Evolutionary conservation across 2,797 vertebrate genomes (phyloP).

Genomic region (Neosilurus hyrtlii): DNA sequence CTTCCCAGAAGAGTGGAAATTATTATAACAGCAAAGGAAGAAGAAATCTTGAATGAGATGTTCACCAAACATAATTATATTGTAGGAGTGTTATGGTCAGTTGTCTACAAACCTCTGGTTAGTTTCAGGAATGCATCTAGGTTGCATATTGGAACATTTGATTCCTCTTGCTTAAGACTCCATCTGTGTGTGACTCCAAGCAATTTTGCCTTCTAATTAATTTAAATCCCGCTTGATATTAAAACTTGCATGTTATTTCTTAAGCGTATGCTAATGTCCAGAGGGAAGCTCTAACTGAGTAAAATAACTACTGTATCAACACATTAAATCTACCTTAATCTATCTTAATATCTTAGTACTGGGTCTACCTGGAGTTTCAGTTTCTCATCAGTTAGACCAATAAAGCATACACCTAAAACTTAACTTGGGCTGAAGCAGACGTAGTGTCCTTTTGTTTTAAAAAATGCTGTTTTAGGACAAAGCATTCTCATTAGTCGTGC

Average conservation of each 20-base stretch:
- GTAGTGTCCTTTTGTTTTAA: slow-evolving; percentile 35
- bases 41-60: not conserved
- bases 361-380: slow-evolving; percentile 1
- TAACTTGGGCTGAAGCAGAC: slow-evolving; percentile 29
- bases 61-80: not conserved
- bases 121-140: slow-evolving; percentile 1
- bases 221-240: slow-evolving; percentile 21
- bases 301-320: slow-evolving; percentile 14
- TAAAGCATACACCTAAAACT: slow-evolving; percentile 26
- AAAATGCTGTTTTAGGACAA: slow-evolving; percentile 55
- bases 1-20: not conserved
- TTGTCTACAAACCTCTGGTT: not conserved
- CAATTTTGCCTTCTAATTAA: slow-evolving; percentile 25
- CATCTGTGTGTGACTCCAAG: slow-evolving; percentile 20
- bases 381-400: not conserved
- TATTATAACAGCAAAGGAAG: not conserved
- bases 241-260: slow-evolving; percentile 12
- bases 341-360: not conserved
- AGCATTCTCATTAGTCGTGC: slow-evolving; percentile 66
- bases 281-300: slow-evolving; percentile 2
- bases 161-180: slow-evolving; percentile 25
- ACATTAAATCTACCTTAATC: slow-evolving; percentile 2
- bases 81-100: not conserved
- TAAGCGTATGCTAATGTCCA: not conserved
- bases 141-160: slow-evolving; percentile 7